Evolutionary conservation across 2,113 vertebrate genomes (phyloP).

Genomic region (Tachysurus vachellii): DNA sequence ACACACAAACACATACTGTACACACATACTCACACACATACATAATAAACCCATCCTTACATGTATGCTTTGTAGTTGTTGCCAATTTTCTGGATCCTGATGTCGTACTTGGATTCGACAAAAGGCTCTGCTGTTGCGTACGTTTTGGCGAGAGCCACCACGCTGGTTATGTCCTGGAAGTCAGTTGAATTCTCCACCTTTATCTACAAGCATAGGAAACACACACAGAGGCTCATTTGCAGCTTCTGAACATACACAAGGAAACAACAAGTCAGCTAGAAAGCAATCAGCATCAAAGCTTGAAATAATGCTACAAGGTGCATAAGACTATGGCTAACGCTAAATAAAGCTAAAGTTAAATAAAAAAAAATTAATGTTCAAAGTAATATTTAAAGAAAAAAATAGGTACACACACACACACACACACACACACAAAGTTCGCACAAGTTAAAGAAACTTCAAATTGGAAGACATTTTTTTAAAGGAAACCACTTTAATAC

Average conservation of each 20-base stretch:
- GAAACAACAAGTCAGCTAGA: neutral
- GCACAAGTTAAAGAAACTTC: neutral
- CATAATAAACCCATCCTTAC: conserved; percentile 72
- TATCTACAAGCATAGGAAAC: conserved; percentile 73
- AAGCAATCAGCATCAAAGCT: neutral
- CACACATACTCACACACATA: neutral
- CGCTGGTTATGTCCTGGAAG: conserved; percentile 94
- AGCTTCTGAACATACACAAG: neutral
- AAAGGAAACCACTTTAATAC: neutral
- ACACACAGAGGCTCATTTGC: neutral
- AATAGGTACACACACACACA: neutral
- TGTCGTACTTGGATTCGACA: conserved; percentile 94
- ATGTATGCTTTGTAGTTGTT: conserved; percentile 99
- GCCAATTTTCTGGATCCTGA: conserved; percentile 96
- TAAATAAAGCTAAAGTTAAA: neutral
- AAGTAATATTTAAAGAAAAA: neutral
- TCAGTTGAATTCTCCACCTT: conserved; percentile 94
- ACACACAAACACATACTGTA: neutral
- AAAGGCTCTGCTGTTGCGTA: conserved; percentile 91
- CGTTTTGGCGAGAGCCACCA: conserved; percentile 90
- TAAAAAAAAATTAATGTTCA: neutral
- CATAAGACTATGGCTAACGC: too few species aligned
- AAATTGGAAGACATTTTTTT: neutral
- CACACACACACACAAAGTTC: neutral
- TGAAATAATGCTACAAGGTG: neutral